Evolutionary conservation across 1,140 invertebrate species (phyloP).

Genomic region (Gyrodactylus bullatarudis): DNA sequence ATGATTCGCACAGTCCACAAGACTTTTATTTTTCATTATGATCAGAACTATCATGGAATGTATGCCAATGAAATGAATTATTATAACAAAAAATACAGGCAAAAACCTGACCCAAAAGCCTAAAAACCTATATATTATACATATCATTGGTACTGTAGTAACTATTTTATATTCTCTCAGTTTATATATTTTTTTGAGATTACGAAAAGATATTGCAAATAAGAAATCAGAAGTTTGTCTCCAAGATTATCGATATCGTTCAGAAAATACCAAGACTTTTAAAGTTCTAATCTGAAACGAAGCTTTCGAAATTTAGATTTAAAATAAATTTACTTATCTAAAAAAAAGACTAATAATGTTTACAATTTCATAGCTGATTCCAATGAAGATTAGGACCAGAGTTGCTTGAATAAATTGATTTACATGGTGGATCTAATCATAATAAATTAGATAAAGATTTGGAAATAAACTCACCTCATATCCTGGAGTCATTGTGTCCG

Average conservation of each 20-base stretch:
- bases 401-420: too few species aligned
- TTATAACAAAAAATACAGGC: background rate
- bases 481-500: conserved; percentile 87
- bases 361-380: too few species aligned
- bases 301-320: too few species aligned
- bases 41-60: background rate
- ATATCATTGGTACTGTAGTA: background rate
- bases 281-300: too few species aligned
- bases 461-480: conserved; percentile 51
- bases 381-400: too few species aligned
- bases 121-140: background rate
- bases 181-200: background rate
- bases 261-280: too few species aligned
- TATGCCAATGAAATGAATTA: background rate
- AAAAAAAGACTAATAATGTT: too few species aligned
- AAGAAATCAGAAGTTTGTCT: background rate
- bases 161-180: background rate
- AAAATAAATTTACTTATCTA: too few species aligned
- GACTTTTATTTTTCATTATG: background rate
- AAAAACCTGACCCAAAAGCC: background rate
- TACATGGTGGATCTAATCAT: too few species aligned
- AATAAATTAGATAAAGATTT: too few species aligned
- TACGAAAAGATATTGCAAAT: background rate
- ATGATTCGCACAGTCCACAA: background rate
- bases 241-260: background rate